Base-by-base conservation (phyloP, 2,113 vertebrate genomes). In the Paramisgurnus dabryanus region DNA sequence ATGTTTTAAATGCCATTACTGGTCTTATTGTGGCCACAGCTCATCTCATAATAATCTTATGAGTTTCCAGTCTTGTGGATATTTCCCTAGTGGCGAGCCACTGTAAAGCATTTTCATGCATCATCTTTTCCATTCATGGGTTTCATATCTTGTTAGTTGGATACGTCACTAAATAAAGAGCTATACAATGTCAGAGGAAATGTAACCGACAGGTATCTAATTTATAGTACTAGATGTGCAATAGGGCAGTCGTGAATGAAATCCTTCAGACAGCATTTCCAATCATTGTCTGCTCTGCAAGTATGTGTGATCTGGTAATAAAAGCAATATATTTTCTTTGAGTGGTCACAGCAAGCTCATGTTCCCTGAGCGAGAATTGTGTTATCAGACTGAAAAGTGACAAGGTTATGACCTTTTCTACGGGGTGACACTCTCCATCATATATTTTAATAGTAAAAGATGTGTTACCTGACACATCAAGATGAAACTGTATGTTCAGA, bases 351-450 rank as follows among this genome's bases (percentile, higher is more conserved):
- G 43, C 45, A 15, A 1, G 15, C 2, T 10, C 50, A 43, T 18
- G 34, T 79, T 70, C 45, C 34, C 22, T 41, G 45, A 64, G 58
- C 49, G 55, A 66, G 68, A 64, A 55, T 34, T 5, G 6, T 10
- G 49, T 65, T 73, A 65, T 45, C 7, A 3, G 65, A 49, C 50
- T 4, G 49, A 12, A n/a, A 66, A 43, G 47, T 80, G 69, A 80
- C 78, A 80, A 73, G 78, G 69, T 64, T 45, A 39, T 72, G 63
- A 80, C 78, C 69, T 58, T 57, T 73, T 45, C 68, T 66, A 43
- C 17, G 64, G 67, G 43, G n/a, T 41, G 63, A 53, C 57, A 50
- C 34, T 66, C 27, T 43, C 47, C 53, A 45, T n/a, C 78, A 71
- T 17, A 9, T 53, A 64, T 41, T 64, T 80, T 69, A 71, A 80